Evolutionary conservation across 2,888 invertebrate species (phyloP), one percentile per base, ranked within the genome.

Genomic region (Zhuqinia jingwanae): DNA sequence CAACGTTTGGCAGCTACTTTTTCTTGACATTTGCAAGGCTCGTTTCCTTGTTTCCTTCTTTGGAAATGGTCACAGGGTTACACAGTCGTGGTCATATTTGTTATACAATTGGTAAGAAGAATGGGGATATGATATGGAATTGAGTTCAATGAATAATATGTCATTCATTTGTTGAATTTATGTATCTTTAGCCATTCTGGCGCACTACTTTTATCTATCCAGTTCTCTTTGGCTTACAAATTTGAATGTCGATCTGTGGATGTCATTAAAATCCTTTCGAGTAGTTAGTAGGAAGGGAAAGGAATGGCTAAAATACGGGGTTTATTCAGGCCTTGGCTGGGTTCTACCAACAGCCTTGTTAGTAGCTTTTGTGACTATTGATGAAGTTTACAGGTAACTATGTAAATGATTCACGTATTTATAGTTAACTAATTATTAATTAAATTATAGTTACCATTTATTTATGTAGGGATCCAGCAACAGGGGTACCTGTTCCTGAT

Each of bases 241-340:
- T 1, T 47, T 79, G 65, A 79, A 79, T n/a, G 63, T 50, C 25
- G 79, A 79, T 22, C 17, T 79, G 11, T 79, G 79, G 79, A n/a
- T 63, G 10, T 30, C 65, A 1, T 65, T 79, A 6, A 63, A 50
- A 2, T 50, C n/a, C 25, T 3, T 65, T 2, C 11, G 30, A 15
- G 5, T n/a, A 0, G 30, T 65, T 50, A 11, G 8, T 2, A 27
- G 20, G 20, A 17, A 79, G n/a, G 6, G 27, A 0, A 63, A 50
- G 25, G 63, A 50, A 3, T 22, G 30, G 17, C 1, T 25, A 10
- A 79, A 47, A 30, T 79, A 65, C 17, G 17, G 27, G 1, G 3
- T 1, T 25, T 79, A 79, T 36, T 79, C 79, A 8, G 20, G 2
- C 15, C 15, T 50, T 17, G 47, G 45, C 6, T 79, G 78, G 78